Evolutionary conservation across 2,113 vertebrate genomes (phyloP), one percentile per base, ranked within the genome.

Genomic region (Sceloporus undulatus): DNA sequence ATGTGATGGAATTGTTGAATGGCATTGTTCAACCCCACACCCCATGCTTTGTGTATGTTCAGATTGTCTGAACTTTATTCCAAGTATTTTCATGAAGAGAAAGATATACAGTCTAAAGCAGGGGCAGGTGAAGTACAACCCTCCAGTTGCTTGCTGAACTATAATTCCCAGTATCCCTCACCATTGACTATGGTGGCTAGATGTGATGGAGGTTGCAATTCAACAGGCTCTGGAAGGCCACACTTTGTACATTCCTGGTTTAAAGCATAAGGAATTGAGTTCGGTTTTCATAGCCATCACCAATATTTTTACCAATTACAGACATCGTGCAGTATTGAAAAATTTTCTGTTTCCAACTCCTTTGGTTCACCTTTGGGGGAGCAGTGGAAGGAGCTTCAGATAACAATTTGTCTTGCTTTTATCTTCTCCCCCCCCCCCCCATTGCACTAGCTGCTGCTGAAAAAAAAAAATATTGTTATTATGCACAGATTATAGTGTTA

Each of bases 361-460:
- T 78, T 86, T 85, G 74, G 34, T 18, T 75, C 73, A 62, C 18
- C 9, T 40, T 25, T 3, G n/a, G 5, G 34, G 23, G 65, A 8
- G 16, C 40, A 34, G 84, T 88, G 29, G 11, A 5, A 88, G 82
- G 0, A 11, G 13, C 89, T 82, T 2, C n/a, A 21, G 91, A 82
- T 80, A 77, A 86, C 65, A 62, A 8, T 42, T 70, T 84, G 66
- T 48, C 79, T 78, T 79, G 59, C 85, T 87, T 90, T 79, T 70
- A 8, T n/a, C 3, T n/a, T 89, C 56, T 88, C 4, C 65, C 65
- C 48, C 48, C 48, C 14, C 1, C 59, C 18, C 29, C 74, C 16
- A 29, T 52, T 14, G 27, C 2, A 1, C 9, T 71, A 3, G 0
- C 4, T 27, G 7, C 59, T 56, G 76, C 85, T 40, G 66, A 25